Base-by-base conservation (phyloP, 2,113 vertebrate genomes). In the Gymnobelideus leadbeateri region DNA sequence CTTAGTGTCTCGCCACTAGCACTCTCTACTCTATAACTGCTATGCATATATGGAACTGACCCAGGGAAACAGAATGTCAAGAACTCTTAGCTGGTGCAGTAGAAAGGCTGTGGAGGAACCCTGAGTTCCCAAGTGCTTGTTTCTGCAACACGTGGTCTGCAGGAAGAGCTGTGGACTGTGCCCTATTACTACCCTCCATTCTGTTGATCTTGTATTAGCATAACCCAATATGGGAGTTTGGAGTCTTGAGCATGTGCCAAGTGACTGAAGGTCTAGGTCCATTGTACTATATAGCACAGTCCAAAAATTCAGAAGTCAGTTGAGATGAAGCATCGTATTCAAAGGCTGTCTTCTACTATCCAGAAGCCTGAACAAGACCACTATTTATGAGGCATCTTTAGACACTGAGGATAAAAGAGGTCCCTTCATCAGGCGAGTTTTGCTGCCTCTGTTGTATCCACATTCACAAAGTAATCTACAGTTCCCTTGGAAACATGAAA, bases 401-500 rank as follows among this genome's bases (percentile, higher is more conserved):
- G 95, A 96, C 52, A 51, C 28, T 1, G 12, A 77, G 94, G n/a
- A 5, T 47, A 93, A 94, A 93, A 91, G 84, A 93, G 90, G 89
- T 92, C 26, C 43, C 94, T 96, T 94, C 91, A 47, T 97, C 92
- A 93, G 61, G 91, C 14, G 5, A 90, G 94, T 94, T 96, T 94
- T 89, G 28, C 92, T 94, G 93, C 84, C 91, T 98, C 84, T 95
- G 95, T 96, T 96, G 96, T 96, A 94, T 93, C 91, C 96, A 97
- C 50, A 90, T 94, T 95, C 96, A 97, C 97, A 96, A 92, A 96
- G 94, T 97, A 96, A 98, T 97, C 98, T 97, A 97, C 96, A 96
- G 98, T 98, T 98, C 96, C 98, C 98, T 98, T 98, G 98, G 98
- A 98, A 98, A 98, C 98, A 97, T 96, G 96, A 94, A 93, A 96